phyloP scores from a whole-genome alignment of 2,797 vertebrate genomes.

The Crax fasciolata region DNA sequence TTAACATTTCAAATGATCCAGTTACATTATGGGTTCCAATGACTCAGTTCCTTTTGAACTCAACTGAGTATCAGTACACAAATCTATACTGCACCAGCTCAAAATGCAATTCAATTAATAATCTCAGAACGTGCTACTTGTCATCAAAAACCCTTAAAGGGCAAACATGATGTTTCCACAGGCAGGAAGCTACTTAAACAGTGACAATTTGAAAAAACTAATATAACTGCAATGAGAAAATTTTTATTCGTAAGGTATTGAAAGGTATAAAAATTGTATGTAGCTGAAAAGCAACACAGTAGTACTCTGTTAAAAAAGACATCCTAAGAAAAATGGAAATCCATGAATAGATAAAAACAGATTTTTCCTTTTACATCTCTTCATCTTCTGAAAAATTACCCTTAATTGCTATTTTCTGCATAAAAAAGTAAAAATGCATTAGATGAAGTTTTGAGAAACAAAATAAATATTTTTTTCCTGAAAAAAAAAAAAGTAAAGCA shows the following conservation, averaged over 20 bases:
- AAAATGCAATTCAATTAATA: not conserved
- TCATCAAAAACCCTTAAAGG: not conserved
- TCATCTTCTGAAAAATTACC: not conserved
- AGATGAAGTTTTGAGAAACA: not conserved
- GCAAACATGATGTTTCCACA: not conserved
- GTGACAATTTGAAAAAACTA: not conserved
- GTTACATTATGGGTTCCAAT: not conserved
- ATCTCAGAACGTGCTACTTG: not conserved
- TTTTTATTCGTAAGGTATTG: not conserved
- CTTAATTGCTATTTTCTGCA: not conserved
- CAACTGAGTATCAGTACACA: not conserved
- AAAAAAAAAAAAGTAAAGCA: not conserved
- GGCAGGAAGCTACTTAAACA: not conserved
- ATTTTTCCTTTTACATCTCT: not conserved
- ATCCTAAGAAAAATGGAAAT: not conserved
- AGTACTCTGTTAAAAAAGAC: not conserved
- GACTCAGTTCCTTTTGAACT: not conserved
- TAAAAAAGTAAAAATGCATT: not conserved
- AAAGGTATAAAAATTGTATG: not conserved
- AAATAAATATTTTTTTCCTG: not conserved
- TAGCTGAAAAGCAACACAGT: not conserved
- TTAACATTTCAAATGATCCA: not conserved
- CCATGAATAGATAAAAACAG: rapidly evolving
- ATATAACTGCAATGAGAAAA: not conserved
- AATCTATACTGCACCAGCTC: not conserved